phyloP scores from a whole-genome alignment of 2,888 invertebrate species.

The Agrenia bidenticulata region DNA sequence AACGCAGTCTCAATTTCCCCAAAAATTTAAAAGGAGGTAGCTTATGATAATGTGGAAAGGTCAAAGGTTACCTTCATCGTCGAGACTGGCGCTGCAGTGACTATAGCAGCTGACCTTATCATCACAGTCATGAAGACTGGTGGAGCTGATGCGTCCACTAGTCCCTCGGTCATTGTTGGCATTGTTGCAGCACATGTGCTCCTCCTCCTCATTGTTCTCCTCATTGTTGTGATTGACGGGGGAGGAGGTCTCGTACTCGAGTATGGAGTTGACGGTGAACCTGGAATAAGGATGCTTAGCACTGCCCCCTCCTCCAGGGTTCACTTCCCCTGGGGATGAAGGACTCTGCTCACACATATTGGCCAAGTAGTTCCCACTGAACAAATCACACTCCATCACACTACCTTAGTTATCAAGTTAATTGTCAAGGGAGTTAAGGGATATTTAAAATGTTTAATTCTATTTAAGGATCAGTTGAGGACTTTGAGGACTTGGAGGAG shows the following conservation, averaged over 20 bases:
- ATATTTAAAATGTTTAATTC: too few relatives aligned
- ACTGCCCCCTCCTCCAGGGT: not conserved
- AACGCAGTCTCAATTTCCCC: too few relatives aligned
- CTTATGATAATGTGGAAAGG: not conserved
- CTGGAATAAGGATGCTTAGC: conserved; percentile 38
- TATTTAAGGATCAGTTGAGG: too few relatives aligned
- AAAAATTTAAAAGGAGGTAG: too few relatives aligned
- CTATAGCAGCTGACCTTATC: conserved; percentile 6
- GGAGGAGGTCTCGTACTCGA: conserved; percentile 33
- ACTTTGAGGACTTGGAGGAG: too few relatives aligned
- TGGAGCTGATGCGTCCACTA: not conserved
- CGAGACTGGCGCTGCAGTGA: not conserved
- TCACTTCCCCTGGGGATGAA: not conserved
- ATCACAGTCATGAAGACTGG: conserved; percentile 4
- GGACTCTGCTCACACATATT: not conserved
- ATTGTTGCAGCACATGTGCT: not conserved
- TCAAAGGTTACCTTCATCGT: not conserved
- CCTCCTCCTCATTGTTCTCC: conserved; percentile 18
- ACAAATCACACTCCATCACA: conserved; percentile 42
- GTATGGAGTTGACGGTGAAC: conserved; percentile 47
- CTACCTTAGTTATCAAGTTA: too few relatives aligned
- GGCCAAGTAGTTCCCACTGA: conserved; percentile 26
- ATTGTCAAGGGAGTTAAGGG: too few relatives aligned
- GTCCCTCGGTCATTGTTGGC: too few relatives aligned
- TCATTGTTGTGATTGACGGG: conserved; percentile 13